Percentiles rank a stretch among this genome's conserved stretches.
These are phyloP conservation scores for Pycnonotus jocosus DNA, from an alignment of 2,113 vertebrate genomes.

Conservation along the genomic window DNA sequence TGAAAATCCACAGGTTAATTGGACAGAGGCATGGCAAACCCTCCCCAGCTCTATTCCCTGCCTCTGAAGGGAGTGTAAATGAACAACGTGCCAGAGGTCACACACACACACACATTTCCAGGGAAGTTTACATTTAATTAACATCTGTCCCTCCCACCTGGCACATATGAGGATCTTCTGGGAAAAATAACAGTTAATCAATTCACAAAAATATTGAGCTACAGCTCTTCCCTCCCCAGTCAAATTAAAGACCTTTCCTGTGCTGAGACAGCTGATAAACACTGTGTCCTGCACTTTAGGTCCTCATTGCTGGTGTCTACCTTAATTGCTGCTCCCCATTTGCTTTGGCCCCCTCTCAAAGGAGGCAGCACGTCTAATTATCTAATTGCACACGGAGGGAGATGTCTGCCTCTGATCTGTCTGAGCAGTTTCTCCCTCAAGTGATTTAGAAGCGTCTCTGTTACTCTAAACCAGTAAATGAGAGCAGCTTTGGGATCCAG, in stretches of 20 bases:
- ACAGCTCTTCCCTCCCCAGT: background rate
- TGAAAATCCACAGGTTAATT: background rate
- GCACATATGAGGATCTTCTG: background rate
- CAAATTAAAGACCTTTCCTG: background rate
- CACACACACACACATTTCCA: background rate
- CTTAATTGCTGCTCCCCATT: slow-evolving; percentile 1
- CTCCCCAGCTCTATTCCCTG: background rate
- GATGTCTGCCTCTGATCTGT: slow-evolving; percentile 47
- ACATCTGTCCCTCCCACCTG: background rate
- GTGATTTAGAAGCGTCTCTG: background rate
- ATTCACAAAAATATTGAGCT: background rate
- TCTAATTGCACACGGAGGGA: background rate
- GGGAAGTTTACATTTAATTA: background rate
- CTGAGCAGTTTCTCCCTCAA: slow-evolving; percentile 27
- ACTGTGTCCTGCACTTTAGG: background rate
- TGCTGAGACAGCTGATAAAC: background rate
- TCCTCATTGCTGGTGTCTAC: background rate
- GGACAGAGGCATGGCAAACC: background rate
- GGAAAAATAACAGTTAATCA: background rate
- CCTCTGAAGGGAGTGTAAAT: background rate
- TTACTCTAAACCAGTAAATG: background rate
- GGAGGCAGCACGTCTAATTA: slow-evolving; percentile 7
- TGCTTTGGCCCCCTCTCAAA: slow-evolving; percentile 41
- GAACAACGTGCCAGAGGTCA: background rate
- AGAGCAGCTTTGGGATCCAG: background rate